These are phyloP conservation scores for Albula goreensis DNA, from an alignment of 2,113 vertebrate species.

Conservation along the genomic window DNA sequence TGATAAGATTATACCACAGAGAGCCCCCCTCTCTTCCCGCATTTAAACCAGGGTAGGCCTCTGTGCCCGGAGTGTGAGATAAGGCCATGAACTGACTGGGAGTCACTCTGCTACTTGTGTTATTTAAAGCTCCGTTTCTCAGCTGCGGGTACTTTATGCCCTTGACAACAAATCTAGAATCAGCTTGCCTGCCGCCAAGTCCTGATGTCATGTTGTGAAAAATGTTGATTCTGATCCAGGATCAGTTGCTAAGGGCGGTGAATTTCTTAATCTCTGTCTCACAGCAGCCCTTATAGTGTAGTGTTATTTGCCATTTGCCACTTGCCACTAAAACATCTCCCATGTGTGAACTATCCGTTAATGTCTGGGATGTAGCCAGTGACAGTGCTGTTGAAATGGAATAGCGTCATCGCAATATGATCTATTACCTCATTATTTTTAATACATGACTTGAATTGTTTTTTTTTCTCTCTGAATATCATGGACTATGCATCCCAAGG, in stretches of 20 bases:
- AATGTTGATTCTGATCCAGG: background rate
- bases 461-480: too few species aligned
- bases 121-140: background rate
- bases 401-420: background rate
- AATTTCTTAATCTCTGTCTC: background rate
- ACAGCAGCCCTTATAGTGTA: background rate
- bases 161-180: background rate
- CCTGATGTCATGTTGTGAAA: background rate
- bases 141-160: background rate
- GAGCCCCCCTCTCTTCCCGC: background rate
- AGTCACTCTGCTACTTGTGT: background rate
- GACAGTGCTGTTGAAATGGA: background rate
- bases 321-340: background rate
- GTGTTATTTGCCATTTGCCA: too few species aligned
- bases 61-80: background rate
- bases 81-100: background rate
- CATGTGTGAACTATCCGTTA: background rate
- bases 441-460: too few species aligned
- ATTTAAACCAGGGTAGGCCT: background rate
- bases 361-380: background rate
- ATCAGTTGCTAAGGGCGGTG: background rate
- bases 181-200: background rate
- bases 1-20: too few species aligned
- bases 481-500: too few species aligned
- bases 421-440: too few species aligned